Evolutionary conservation across 2,797 vertebrate genomes (phyloP), one percentile per base, ranked within the genome.

Genomic region (Argyrosomus regius): DNA sequence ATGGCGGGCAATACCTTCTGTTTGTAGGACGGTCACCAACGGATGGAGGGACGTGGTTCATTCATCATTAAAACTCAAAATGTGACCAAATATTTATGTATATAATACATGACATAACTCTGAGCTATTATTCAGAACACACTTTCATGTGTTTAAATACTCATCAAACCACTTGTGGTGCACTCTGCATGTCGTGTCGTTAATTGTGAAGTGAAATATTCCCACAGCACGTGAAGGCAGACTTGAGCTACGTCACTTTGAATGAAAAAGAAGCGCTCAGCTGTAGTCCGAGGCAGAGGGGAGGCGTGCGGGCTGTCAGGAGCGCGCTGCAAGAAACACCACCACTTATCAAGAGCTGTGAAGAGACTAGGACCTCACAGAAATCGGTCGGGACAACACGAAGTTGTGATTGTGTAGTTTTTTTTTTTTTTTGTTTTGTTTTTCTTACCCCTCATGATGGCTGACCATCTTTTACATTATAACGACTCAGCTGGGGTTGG

Each of bases 391-490:
- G 83, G 79, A 82, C 66, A 76, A 72, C 50, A 57, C 69, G 14
- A 87, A 91, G 76, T 88, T 86, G 71, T 65, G 77, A 61, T 43
- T 60, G 48, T 61, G 39, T 45, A 35, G 48, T 61, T 80, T 83
- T 64, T 22, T 56, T 61, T 58, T 39, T 69, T 45, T 12, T 45
- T 45, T 12, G 41, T 10, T 67, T 53, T 70, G 53, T 24, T 49
- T 63, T 6, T 6, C 5, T 49, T 69, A 39, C 53, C 14, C 70
- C 72, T 61, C 66, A 85, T 91, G 85, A 98, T 98, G 97, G 97
- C 97, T 87, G 97, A 98, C 91, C 96, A 98, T 93, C 96, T 97
- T 84, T 95, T 97, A 91, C 93, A 96, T 88, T 93, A 95, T 77
- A 95, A 93, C 81, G 97, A 99, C 88, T 96, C 96, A 5, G 95